These are phyloP conservation scores for Nymphalis urticae DNA, from an alignment of 2,888 invertebrate genomes.

Conservation along the genomic window DNA sequence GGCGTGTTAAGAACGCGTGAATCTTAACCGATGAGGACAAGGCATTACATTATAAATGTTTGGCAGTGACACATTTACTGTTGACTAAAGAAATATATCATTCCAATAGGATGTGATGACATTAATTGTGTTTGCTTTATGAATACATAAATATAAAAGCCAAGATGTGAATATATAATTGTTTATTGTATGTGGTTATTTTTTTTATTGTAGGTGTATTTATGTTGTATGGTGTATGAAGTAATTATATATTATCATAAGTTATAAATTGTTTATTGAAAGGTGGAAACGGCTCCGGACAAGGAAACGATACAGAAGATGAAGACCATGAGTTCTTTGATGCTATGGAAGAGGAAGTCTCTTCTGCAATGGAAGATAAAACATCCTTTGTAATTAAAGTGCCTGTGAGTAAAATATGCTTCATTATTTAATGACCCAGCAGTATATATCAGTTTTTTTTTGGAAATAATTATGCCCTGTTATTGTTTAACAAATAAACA, in stretches of 20 bases:
- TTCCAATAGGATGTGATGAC: constrained; percentile 1
- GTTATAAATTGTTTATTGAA: constrained; percentile 21
- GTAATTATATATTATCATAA: too few relatives aligned
- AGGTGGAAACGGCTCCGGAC: constrained; percentile 77
- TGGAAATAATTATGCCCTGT: too few relatives aligned
- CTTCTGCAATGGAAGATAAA: constrained; percentile 70
- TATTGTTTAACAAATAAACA: too few relatives aligned
- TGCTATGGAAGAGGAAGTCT: constrained; percentile 81
- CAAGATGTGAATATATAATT: not conserved
- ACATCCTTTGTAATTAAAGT: constrained; percentile 86
- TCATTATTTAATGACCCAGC: constrained; percentile 1
- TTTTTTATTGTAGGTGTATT: not conserved
- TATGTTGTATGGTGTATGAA: too few relatives aligned
- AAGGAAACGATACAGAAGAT: constrained; percentile 83
- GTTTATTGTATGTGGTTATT: not conserved
- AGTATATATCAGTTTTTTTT: too few relatives aligned
- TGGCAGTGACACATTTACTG: constrained; percentile 2
- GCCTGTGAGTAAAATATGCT: constrained; percentile 65
- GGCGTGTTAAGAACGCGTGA: too few relatives aligned
- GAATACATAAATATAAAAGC: not conserved
- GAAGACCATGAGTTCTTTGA: constrained; percentile 90
- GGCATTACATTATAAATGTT: not conserved
- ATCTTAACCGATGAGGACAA: constrained; percentile 1
- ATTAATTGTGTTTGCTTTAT: constrained; percentile 4
- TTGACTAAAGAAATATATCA: constrained; percentile 6